Conservation (phyloP, 1,140 invertebrate species). For the Epicauta chinensis region DNA sequence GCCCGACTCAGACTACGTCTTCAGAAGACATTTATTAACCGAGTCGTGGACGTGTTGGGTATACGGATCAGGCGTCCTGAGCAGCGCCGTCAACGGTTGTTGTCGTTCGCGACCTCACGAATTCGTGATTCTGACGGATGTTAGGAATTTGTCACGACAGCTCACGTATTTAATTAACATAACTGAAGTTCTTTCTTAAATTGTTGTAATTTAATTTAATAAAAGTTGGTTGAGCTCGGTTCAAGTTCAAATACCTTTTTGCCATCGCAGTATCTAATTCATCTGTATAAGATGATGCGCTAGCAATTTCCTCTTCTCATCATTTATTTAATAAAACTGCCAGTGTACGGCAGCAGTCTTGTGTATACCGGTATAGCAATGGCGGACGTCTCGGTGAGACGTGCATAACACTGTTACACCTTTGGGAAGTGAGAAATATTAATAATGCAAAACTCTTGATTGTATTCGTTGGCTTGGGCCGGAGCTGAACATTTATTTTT, state of each 20-base stretch:
- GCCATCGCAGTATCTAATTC: too few species aligned
- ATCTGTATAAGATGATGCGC: slow-evolving; percentile 14
- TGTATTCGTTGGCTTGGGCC: slow-evolving; percentile 15
- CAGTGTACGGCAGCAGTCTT: too few species aligned
- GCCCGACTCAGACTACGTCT: background rate
- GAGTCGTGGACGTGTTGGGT: slow-evolving; percentile 25
- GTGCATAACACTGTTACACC: slow-evolving; percentile 15
- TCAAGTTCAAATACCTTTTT: slow-evolving; percentile 10
- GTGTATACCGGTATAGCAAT: too few species aligned
- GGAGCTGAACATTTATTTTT: slow-evolving; percentile 26
- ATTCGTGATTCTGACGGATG: slow-evolving; percentile 22
- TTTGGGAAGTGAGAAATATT: slow-evolving; percentile 28
- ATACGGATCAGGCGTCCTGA: slow-evolving; percentile 20
- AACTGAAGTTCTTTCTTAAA: slow-evolving; percentile 24
- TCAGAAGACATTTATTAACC: slow-evolving; percentile 29
- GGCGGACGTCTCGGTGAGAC: slow-evolving; percentile 11
- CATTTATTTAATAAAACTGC: slow-evolving; percentile 19
- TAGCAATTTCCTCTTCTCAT: slow-evolving; percentile 23
- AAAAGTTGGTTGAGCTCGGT: slow-evolving; percentile 14
- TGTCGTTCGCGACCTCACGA: slow-evolving; percentile 12
- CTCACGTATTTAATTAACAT: slow-evolving; percentile 25
- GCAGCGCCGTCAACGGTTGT: background rate
- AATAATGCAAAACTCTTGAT: slow-evolving; percentile 26
- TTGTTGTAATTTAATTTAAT: slow-evolving; percentile 27
- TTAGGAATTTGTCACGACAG: slow-evolving; percentile 20